Evolutionary conservation across 2,113 vertebrate genomes (phyloP), one percentile per base, ranked within the genome.

Genomic region (Laticauda colubrina): DNA sequence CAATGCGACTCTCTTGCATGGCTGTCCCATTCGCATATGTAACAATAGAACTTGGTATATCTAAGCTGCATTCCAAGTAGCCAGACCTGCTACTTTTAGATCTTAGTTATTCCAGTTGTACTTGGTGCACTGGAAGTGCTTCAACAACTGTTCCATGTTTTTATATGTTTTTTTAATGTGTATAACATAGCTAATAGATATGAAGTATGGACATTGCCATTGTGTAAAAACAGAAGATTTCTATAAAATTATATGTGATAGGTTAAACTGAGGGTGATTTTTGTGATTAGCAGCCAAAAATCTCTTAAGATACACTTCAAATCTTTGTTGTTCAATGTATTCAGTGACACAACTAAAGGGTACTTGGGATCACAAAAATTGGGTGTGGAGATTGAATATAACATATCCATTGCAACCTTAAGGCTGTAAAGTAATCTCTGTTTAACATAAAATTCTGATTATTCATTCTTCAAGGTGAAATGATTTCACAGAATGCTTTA

Each of bases 401-500:
- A n/a, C 29, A 69, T 69, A 69, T n/a, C 61, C 29, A n/a, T n/a
- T 69, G 29, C 61, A 69, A 18, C 14, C 64, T 75, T 75, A 75
- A 75, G n/a, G 69, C n/a, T 75, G n/a, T n/a, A 75, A 34, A 5
- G 34, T 34, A 15, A 75, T 75, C 14, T 75, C 69, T 94, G 34
- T 89, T 45, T 96, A 96, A 94, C 94, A 92, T 57, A 93, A 94
- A 94, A 94, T 93, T 94, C 92, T 85, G 34, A 9, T 81, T 20
- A 21, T 94, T 45, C 91, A 39, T 26, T 18, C 59, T 89, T 75
- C n/a, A 75, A 75, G 15, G 1, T 81, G 10, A 0, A 59, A 56
- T 89, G 24, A 89, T 92, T 15, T 88, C 23, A 55, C 14, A 14
- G 1, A 21, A 75, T 89, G 34, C 9, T 92, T 75, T 56, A 75